These are phyloP conservation scores for Clepsis dumicolana DNA, from an alignment of 2,888 invertebrate genomes.

Conservation along the genomic window DNA sequence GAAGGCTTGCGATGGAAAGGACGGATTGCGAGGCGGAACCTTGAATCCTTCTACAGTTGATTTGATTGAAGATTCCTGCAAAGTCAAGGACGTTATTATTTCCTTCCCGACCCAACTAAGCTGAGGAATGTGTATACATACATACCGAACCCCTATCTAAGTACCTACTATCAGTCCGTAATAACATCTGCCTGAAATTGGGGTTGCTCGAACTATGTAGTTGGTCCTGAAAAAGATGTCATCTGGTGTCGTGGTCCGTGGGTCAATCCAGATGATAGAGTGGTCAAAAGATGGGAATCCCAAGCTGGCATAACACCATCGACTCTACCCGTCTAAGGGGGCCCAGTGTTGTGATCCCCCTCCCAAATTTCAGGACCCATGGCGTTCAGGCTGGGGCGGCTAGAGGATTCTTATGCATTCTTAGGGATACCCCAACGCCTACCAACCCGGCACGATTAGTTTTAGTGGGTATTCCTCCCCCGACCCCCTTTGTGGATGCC, in stretches of 20 bases:
- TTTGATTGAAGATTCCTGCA: conserved; percentile 13
- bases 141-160: not conserved
- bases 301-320: too few relatives aligned
- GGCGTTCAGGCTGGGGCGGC: too few relatives aligned
- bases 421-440: too few relatives aligned
- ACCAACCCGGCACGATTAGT: too few relatives aligned
- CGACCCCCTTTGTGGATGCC: too few relatives aligned
- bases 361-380: too few relatives aligned
- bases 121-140: not conserved
- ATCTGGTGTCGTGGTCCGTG: not conserved
- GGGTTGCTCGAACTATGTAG: not conserved
- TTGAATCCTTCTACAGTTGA: not conserved
- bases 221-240: not conserved
- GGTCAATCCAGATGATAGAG: too few relatives aligned
- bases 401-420: too few relatives aligned
- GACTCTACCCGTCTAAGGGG: too few relatives aligned
- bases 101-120: not conserved
- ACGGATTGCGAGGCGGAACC: not conserved
- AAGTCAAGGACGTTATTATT: conserved; percentile 7
- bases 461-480: too few relatives aligned
- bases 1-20: not conserved
- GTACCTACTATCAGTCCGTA: not conserved
- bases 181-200: not conserved
- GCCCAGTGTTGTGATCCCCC: too few relatives aligned
- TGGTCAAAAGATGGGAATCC: too few relatives aligned